Percentiles rank a stretch among this genome's conserved stretches.
Evolutionary conservation across 2,797 vertebrate species (phyloP).

Genomic region (Hephaestus fuliginosus): DNA sequence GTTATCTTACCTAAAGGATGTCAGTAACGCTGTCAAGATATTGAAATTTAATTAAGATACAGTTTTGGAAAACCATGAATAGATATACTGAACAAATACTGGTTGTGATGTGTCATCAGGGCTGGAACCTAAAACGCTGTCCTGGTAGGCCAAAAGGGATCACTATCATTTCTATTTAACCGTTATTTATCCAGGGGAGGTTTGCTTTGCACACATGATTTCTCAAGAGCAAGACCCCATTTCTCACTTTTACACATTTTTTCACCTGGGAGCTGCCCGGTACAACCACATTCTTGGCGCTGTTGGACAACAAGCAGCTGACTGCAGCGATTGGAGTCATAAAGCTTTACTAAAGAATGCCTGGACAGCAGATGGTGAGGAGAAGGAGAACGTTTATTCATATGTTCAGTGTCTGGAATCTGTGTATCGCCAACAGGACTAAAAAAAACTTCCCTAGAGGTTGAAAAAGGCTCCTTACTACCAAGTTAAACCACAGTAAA

Average conservation of each 20-base stretch:
- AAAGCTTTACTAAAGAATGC: background rate
- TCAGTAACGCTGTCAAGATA: background rate
- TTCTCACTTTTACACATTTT: background rate
- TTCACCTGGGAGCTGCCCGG: conserved; percentile 21
- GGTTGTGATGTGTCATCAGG: background rate
- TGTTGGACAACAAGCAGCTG: background rate
- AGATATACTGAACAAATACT: background rate
- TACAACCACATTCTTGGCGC: background rate
- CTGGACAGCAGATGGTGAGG: background rate
- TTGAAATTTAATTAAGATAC: background rate
- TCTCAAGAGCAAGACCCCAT: too few species aligned
- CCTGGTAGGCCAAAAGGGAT: background rate
- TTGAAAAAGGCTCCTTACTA: background rate
- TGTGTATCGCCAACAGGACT: background rate
- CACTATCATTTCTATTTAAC: conserved; percentile 16
- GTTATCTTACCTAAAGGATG: background rate
- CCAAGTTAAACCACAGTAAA: background rate
- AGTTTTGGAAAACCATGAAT: background rate
- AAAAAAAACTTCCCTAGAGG: background rate
- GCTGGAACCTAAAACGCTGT: background rate
- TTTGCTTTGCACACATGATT: background rate
- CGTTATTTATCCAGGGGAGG: conserved; percentile 8
- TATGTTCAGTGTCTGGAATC: background rate
- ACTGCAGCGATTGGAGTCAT: background rate
- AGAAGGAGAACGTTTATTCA: background rate